A percentile compares a stretch with the other conserved stretches of the same genome.
phyloP scores from a whole-genome alignment of 2,888 invertebrate species.

The Carpatolechia fugitivella region DNA sequence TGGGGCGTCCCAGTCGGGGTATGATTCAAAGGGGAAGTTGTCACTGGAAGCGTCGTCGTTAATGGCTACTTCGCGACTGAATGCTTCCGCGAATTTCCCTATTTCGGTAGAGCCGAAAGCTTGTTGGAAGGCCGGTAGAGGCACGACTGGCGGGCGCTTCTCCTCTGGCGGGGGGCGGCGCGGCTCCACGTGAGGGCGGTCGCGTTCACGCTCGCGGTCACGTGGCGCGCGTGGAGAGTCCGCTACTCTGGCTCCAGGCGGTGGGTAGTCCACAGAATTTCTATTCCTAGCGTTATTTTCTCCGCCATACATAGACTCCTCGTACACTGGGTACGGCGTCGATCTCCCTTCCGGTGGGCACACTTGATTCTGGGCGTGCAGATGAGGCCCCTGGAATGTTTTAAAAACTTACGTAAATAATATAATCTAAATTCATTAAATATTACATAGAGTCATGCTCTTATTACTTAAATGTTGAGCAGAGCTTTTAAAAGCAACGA shows the following conservation, averaged over 20 bases:
- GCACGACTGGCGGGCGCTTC: conserved; percentile 72
- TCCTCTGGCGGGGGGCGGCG: conserved; percentile 47
- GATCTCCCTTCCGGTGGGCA: conserved; percentile 59
- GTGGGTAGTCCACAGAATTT: conserved; percentile 42
- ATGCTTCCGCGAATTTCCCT: conserved; percentile 88
- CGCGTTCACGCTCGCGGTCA: conserved; percentile 35
- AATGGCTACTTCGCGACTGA: conserved; percentile 79
- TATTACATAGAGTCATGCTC: too few species aligned
- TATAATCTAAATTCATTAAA: too few species aligned
- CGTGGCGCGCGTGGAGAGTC: conserved; percentile 29
- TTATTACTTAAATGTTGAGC: too few species aligned
- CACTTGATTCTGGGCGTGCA: conserved; percentile 49
- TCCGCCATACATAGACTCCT: conserved; percentile 50
- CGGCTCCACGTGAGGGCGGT: conserved; percentile 42
- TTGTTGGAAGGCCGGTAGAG: conserved; percentile 90
- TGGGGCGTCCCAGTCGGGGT: conserved; percentile 65
- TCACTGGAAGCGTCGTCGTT: conserved; percentile 58
- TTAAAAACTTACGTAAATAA: not conserved
- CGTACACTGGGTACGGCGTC: conserved; percentile 60
- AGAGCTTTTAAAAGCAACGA: not conserved
- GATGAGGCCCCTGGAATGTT: conserved; percentile 51
- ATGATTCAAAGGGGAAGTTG: conserved; percentile 62
- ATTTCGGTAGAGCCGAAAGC: conserved; percentile 93
- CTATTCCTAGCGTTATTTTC: conserved; percentile 42
- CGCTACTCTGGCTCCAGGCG: conserved; percentile 30